Evolutionary conservation across 2,888 invertebrate species (phyloP).

Genomic region (Rhimphoctona megacephalus): DNA sequence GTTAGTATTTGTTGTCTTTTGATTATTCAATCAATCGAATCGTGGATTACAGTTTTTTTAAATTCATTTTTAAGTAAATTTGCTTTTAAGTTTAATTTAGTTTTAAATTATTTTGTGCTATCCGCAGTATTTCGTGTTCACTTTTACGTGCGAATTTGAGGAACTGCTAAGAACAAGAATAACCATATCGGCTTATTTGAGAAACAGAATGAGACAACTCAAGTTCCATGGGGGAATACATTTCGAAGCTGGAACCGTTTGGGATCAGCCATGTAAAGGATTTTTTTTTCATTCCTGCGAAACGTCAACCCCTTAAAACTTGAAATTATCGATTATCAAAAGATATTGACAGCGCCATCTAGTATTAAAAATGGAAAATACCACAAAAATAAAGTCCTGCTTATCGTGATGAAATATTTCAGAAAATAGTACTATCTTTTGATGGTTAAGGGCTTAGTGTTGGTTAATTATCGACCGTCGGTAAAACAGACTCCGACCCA

Average conservation of each 20-base stretch:
- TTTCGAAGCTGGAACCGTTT: conserved; percentile 90
- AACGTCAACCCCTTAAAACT: neutral
- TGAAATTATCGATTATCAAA: conserved; percentile 14
- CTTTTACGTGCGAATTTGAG: conserved; percentile 87
- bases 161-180: conserved; percentile 87
- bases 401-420: neutral
- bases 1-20: conserved; percentile 81
- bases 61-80: too few species aligned
- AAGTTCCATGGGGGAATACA: conserved; percentile 86
- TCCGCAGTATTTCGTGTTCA: conserved; percentile 89
- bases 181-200: conserved; percentile 86
- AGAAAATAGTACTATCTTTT: neutral
- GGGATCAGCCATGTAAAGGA: conserved; percentile 88
- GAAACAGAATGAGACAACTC: conserved; percentile 76
- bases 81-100: neutral
- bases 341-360: conserved; percentile 30
- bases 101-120: neutral
- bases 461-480: conserved; percentile 22
- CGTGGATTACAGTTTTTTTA: neutral
- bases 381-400: neutral
- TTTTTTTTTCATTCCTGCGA: neutral
- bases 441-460: conserved; percentile 15
- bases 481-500: neutral
- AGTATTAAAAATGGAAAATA: neutral
- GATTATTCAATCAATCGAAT: neutral